Percentiles rank a stretch among this genome's conserved stretches.
phyloP scores from a whole-genome alignment of 2,797 vertebrate species.

The Sarcophilus harrisii region DNA sequence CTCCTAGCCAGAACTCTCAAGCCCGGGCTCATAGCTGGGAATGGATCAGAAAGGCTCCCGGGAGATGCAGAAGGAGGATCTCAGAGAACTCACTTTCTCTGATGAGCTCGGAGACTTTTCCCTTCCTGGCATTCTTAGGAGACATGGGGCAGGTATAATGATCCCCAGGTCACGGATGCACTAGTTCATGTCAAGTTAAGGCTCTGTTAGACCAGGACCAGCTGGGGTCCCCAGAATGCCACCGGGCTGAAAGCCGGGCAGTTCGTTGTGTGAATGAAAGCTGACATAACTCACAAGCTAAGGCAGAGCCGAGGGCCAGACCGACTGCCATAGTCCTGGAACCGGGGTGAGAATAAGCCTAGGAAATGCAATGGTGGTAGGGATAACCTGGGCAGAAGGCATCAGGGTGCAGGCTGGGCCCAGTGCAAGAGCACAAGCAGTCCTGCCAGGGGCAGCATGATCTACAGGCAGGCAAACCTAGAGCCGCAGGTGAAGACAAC shows the following conservation, averaged over 20 bases:
- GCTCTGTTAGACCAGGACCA: not conserved
- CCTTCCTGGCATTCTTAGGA: not conserved
- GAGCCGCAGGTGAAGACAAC: not conserved
- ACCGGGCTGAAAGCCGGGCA: not conserved
- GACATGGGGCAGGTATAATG: not conserved
- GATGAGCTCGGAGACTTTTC: not conserved
- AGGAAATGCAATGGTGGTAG: not conserved
- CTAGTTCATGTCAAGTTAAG: not conserved
- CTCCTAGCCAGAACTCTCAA: not conserved
- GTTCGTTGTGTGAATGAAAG: not conserved
- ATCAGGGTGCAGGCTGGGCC: not conserved
- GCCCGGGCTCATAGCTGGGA: not conserved
- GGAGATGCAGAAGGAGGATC: not conserved
- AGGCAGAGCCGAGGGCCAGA: not conserved
- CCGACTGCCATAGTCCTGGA: not conserved
- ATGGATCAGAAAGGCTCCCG: not conserved
- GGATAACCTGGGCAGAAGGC: not conserved
- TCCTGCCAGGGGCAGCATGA: not conserved
- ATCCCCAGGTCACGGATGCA: not conserved
- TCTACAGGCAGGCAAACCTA: not conserved
- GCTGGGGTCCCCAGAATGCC: not conserved
- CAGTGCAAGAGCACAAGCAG: not conserved
- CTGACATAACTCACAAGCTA: not conserved
- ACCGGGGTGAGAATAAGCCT: not conserved
- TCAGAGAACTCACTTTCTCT: not conserved